Conservation (phyloP, 92 coral and sea anemone genomes). For the Zoanthus solanderi region DNA sequence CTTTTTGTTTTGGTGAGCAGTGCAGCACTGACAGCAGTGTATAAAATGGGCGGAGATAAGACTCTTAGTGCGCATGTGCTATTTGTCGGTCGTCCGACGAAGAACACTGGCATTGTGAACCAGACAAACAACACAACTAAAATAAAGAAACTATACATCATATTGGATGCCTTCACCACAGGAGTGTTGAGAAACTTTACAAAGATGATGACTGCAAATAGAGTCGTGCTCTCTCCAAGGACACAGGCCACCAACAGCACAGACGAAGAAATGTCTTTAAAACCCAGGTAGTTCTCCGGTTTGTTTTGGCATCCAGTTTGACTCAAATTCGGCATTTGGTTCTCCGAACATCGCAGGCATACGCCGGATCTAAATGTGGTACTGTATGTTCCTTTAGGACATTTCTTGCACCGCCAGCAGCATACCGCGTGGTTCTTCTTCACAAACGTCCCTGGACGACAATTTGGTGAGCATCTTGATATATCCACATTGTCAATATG, state of each 20-base stretch:
- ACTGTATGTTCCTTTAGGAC: constrained; percentile 76
- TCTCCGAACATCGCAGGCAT: constrained; percentile 76
- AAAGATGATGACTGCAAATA: constrained; percentile 75
- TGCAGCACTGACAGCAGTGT: constrained; percentile 87
- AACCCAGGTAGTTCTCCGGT: constrained; percentile 65
- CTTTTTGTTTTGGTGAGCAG: constrained; percentile 94
- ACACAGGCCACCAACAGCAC: constrained; percentile 72
- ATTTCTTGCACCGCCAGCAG: constrained; percentile 81
- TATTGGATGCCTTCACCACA: constrained; percentile 89
- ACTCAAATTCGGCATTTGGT: constrained; percentile 61
- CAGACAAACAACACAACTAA: constrained; percentile 68
- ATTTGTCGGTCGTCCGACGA: constrained; percentile 78
- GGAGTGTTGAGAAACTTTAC: constrained; percentile 84
- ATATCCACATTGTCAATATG: constrained; percentile 48
- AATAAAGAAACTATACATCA: constrained; percentile 76
- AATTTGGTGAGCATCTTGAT: constrained; percentile 69
- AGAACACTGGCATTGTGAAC: constrained; percentile 79
- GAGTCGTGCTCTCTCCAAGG: constrained; percentile 73
- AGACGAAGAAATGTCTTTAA: constrained; percentile 55
- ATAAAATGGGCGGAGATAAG: constrained; percentile 70
- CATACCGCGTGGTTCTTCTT: constrained; percentile 61
- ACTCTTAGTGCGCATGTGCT: constrained; percentile 72
- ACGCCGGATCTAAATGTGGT: constrained; percentile 47
- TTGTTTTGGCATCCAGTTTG: constrained; percentile 75
- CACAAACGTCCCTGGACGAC: constrained; percentile 74